Percentiles rank a stretch among this genome's conserved stretches.
phyloP scores from a whole-genome alignment of 1,140 invertebrate genomes.

The Drosophila teissieri region DNA sequence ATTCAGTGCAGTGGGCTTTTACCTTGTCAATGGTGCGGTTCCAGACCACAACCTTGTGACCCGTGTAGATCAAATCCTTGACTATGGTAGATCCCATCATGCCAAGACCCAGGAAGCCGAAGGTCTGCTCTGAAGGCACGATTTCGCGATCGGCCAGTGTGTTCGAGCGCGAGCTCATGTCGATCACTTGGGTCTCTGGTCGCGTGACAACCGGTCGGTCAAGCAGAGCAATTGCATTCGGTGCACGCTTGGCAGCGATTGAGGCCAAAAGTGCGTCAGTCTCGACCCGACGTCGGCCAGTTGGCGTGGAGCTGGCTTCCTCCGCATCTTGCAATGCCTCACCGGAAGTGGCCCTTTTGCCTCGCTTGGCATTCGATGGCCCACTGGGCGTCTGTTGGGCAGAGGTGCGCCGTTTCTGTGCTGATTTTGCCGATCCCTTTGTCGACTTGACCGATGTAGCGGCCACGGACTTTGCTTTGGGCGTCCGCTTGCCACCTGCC shows the following conservation, averaged over 20 bases:
- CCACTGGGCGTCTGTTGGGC: slow-evolving; percentile 62
- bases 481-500: slow-evolving; percentile 61
- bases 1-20: slow-evolving; percentile 54
- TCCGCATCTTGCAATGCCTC: slow-evolving; percentile 25
- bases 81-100: slow-evolving; percentile 98
- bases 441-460: slow-evolving; percentile 48
- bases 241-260: slow-evolving; percentile 61
- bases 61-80: slow-evolving; percentile 96
- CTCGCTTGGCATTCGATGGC: slow-evolving; percentile 48
- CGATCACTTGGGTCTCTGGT: slow-evolving; percentile 90
- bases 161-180: slow-evolving; percentile 91
- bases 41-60: slow-evolving; percentile 97
- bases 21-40: slow-evolving; percentile 97
- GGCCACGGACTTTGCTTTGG: slow-evolving; percentile 74
- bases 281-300: slow-evolving; percentile 53
- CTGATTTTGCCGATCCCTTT: slow-evolving; percentile 66
- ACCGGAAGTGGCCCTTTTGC: slow-evolving; percentile 45
- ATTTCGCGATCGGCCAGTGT: slow-evolving; percentile 94
- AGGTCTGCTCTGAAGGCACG: slow-evolving; percentile 93
- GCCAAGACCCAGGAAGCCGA: slow-evolving; percentile 97
- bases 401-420: slow-evolving; percentile 71
- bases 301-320: slow-evolving; percentile 55
- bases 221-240: slow-evolving; percentile 77
- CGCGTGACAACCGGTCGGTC: slow-evolving; percentile 75
- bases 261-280: slow-evolving; percentile 56